phyloP scores from a whole-genome alignment of 2,797 vertebrate species.

The Scolopax bukidnonensis region DNA sequence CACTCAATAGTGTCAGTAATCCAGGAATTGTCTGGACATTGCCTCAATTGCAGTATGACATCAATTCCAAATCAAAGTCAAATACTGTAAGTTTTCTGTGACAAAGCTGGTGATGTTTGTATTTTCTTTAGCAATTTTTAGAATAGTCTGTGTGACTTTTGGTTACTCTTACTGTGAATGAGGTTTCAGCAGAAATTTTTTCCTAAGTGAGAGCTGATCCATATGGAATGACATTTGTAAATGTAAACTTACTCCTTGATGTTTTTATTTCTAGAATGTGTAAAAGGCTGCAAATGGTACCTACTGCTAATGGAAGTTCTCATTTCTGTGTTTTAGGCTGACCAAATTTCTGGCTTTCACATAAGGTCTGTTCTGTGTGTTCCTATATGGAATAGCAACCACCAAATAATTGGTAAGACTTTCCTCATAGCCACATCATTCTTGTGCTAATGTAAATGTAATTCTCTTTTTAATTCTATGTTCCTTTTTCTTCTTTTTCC shows the following conservation, averaged over 20 bases:
- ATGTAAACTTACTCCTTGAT: neutral
- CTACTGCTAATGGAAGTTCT: neutral
- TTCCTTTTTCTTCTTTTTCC: slow-evolving; percentile 27
- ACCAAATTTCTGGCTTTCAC: slow-evolving; percentile 98
- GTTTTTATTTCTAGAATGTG: neutral
- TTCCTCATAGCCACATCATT: neutral
- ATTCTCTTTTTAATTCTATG: neutral
- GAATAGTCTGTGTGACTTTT: neutral
- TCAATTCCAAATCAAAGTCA: neutral
- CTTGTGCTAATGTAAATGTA: neutral
- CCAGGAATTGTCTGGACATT: neutral
- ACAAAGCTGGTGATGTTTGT: neutral
- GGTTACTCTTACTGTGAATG: neutral
- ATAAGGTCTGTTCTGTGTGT: slow-evolving; percentile 98
- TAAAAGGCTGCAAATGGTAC: neutral
- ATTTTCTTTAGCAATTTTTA: neutral
- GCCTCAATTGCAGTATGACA: neutral
- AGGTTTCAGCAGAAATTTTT: neutral
- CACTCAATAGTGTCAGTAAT: neutral
- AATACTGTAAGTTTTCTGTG: neutral
- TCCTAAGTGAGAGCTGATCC: neutral
- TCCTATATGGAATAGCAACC: slow-evolving; percentile 98
- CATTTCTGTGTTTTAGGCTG: slow-evolving; percentile 83
- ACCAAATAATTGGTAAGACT: slow-evolving; percentile 97
- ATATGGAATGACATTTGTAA: neutral